Evolutionary conservation across 2,797 vertebrate genomes (phyloP).

Genomic region (Buphagus erythrorhynchus): DNA sequence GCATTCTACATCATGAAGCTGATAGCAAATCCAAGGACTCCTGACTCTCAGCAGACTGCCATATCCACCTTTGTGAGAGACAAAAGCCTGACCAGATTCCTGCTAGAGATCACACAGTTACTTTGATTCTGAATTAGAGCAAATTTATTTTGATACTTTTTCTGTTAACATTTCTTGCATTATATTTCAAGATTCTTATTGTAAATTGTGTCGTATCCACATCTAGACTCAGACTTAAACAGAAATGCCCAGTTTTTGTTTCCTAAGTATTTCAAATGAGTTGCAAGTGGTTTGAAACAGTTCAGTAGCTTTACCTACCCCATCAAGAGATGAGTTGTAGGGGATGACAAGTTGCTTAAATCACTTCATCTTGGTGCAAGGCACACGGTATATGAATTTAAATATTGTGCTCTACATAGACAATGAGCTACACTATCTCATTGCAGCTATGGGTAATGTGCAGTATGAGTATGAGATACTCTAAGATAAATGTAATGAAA

Average conservation of each 20-base stretch:
- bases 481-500: not conserved
- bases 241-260: not conserved
- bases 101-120: fast-evolving
- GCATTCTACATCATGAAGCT: not conserved
- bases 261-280: not conserved
- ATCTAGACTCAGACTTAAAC: not conserved
- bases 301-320: not conserved
- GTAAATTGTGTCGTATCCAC: not conserved
- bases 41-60: not conserved
- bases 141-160: not conserved
- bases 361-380: not conserved
- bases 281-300: not conserved
- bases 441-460: not conserved
- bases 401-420: not conserved
- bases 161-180: not conserved
- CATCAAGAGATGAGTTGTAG: not conserved
- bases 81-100: not conserved
- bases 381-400: not conserved
- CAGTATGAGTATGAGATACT: not conserved
- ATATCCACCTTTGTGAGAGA: not conserved
- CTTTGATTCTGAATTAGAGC: not conserved
- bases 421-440: not conserved
- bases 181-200: not conserved
- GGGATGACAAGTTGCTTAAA: not conserved
- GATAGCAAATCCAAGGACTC: not conserved